Conservation (phyloP, 2,113 vertebrate species). For the Pycnonotus jocosus region DNA sequence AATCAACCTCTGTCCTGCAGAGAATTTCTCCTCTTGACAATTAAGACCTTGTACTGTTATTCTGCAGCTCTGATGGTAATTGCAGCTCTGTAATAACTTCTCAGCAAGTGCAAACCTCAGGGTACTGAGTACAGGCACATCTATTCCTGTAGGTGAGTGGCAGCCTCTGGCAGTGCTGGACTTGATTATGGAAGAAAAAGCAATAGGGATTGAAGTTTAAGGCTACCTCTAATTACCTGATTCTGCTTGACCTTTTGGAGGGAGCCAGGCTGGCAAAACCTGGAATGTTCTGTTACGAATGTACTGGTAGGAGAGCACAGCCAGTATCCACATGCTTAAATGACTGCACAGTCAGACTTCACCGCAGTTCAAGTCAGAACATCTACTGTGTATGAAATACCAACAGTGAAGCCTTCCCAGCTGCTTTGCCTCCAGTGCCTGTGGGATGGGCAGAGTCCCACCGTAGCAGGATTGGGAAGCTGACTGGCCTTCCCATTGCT, state of each 20-base stretch:
- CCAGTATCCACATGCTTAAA: not conserved
- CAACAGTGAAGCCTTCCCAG: not conserved
- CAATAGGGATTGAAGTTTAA: not conserved
- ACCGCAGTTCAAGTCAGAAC: not conserved
- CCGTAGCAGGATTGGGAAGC: not conserved
- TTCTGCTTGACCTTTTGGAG: not conserved
- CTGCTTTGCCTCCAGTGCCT: not conserved
- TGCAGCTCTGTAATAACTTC: not conserved
- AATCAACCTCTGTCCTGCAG: not conserved
- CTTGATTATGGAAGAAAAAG: not conserved
- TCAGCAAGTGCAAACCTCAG: not conserved
- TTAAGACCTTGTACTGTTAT: not conserved
- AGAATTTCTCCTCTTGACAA: not conserved
- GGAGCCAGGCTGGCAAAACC: not conserved
- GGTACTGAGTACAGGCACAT: not conserved
- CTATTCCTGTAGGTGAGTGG: not conserved
- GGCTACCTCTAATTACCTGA: not conserved
- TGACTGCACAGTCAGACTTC: not conserved
- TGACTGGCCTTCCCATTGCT: not conserved
- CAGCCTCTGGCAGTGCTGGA: not conserved
- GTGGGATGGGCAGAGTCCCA: not conserved
- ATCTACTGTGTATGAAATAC: not conserved
- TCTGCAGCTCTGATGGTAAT: constrained; percentile 14
- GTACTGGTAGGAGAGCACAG: not conserved
- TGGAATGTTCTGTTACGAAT: not conserved